Evolutionary conservation across 2,797 vertebrate genomes (phyloP).

Genomic region (Meriones psammophilus): DNA sequence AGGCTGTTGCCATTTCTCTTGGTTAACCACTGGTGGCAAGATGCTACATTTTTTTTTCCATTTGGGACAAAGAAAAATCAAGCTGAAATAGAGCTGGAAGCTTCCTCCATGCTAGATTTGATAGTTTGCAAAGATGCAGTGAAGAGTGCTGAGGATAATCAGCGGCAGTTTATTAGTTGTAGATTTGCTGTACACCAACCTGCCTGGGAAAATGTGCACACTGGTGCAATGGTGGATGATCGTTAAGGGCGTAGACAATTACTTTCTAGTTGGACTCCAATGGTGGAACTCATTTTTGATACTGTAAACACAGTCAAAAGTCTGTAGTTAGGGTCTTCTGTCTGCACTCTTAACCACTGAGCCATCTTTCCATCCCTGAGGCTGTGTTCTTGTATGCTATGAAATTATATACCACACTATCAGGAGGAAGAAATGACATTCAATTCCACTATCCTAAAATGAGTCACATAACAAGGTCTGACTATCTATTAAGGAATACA

Average conservation of each 20-base stretch:
- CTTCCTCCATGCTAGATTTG: background rate
- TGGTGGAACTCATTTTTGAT: background rate
- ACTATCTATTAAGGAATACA: background rate
- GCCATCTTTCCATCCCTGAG: background rate
- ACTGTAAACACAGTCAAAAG: background rate
- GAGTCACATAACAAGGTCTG: background rate
- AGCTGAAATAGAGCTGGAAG: background rate
- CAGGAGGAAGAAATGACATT: constrained; percentile 30
- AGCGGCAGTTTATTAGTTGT: background rate
- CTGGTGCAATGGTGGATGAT: background rate
- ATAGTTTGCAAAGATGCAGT: background rate
- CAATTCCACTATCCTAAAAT: constrained; percentile 36
- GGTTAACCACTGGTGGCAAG: background rate
- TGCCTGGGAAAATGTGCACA: background rate
- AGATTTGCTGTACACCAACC: background rate
- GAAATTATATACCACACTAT: background rate
- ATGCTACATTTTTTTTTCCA: background rate
- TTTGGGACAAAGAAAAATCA: background rate
- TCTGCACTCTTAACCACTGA: background rate
- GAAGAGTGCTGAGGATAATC: background rate
- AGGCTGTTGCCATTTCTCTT: background rate
- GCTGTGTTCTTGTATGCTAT: background rate
- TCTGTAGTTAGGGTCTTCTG: background rate
- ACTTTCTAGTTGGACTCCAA: background rate
- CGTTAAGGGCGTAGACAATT: background rate